A percentile compares a stretch with the other conserved stretches of the same genome.
These are phyloP conservation scores for Oenanthe oenanthe DNA, from an alignment of 2,113 vertebrate species.

Conservation along the genomic window DNA sequence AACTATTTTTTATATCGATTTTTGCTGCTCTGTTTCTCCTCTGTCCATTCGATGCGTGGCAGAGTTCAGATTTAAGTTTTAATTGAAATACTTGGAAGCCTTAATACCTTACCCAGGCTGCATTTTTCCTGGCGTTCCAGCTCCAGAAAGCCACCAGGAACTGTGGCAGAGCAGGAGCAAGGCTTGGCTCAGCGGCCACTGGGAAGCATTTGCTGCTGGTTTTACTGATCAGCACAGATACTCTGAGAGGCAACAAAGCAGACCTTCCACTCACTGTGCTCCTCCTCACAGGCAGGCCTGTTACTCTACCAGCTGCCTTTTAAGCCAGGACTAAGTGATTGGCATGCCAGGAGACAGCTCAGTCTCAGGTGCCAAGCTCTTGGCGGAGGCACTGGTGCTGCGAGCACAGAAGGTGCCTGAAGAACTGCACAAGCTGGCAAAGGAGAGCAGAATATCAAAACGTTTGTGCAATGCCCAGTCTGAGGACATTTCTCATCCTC, in stretches of 20 bases:
- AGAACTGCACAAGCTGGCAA: not conserved
- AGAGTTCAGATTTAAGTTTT: constrained; percentile 18
- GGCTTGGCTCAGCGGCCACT: not conserved
- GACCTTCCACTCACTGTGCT: not conserved
- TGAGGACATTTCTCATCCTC: not conserved
- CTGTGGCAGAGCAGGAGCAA: not conserved
- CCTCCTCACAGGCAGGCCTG: not conserved
- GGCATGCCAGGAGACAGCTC: not conserved
- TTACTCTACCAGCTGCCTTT: not conserved
- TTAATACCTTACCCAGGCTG: not conserved
- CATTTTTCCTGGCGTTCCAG: not conserved
- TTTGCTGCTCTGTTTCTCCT: constrained; percentile 14
- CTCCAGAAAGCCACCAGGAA: not conserved
- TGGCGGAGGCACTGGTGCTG: not conserved
- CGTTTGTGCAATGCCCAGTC: not conserved
- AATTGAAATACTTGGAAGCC: constrained; percentile 34
- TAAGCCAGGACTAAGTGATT: not conserved
- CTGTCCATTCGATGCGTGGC: not conserved
- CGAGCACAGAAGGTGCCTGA: not conserved
- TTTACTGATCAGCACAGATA: not conserved
- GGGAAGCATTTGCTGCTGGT: not conserved
- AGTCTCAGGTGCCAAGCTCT: not conserved
- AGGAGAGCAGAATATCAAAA: not conserved
- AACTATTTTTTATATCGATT: constrained; percentile 37
- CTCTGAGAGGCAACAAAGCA: not conserved